Conservation (phyloP, 2,797 vertebrate species). For the Xiphophorus birchmanni region DNA sequence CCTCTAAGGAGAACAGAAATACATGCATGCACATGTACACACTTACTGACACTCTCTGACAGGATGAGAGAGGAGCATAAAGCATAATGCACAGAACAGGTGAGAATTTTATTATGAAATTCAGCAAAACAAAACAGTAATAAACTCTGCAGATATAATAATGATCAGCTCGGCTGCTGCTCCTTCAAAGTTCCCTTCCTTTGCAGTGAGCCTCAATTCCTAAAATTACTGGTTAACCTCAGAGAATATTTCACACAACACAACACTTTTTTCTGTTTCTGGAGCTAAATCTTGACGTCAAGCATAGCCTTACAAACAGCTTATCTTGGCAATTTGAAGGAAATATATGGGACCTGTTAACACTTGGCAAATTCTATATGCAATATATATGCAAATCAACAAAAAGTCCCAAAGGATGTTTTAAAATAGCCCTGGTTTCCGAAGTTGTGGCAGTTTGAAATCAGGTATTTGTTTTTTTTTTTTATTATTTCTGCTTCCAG, state of each 20-base stretch:
- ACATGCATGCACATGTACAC: constrained; percentile 65
- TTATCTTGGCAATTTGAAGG: constrained; percentile 36
- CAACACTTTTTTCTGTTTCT: constrained; percentile 2
- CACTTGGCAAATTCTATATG: background rate
- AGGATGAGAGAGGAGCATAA: constrained; percentile 22
- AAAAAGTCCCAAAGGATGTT: constrained; percentile 13
- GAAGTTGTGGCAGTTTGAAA: constrained; percentile 22
- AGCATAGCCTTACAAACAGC: background rate
- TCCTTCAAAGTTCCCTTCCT: background rate
- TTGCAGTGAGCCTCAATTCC: constrained; percentile 3
- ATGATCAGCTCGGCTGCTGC: constrained; percentile 12
- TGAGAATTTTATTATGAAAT: constrained; percentile 1
- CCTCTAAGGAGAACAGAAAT: constrained; percentile 85
- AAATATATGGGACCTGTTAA: constrained; percentile 36
- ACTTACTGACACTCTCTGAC: constrained; percentile 30
- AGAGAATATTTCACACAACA: constrained; percentile 32
- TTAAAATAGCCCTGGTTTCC: constrained; percentile 5
- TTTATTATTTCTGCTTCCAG: background rate
- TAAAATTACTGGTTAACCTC: constrained; percentile 9
- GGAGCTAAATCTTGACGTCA: constrained; percentile 5
- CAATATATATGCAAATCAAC: background rate
- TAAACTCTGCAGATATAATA: constrained; percentile 6
- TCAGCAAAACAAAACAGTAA: background rate
- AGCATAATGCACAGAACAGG: constrained; percentile 14
- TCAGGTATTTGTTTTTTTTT: constrained; percentile 17